Evolutionary conservation across 2,113 vertebrate species (phyloP).

Genomic region (Ranitomeya variabilis): DNA sequence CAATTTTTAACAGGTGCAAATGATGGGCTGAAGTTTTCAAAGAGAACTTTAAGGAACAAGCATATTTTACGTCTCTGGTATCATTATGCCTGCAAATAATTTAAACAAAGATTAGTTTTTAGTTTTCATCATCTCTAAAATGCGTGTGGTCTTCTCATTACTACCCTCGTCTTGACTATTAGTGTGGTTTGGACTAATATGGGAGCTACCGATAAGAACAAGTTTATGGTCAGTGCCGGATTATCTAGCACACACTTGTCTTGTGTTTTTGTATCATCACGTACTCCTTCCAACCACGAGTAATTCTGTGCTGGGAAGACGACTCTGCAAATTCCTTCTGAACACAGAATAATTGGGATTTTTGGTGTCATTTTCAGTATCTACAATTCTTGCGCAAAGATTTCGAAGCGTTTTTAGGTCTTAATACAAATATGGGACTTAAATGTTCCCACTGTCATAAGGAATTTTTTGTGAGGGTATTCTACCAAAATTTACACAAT

Average conservation of each 20-base stretch:
- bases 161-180: background rate
- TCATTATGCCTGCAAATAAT: background rate
- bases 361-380: slow-evolving; percentile 1
- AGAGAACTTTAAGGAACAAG: background rate
- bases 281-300: background rate
- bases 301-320: background rate
- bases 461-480: too few relatives aligned
- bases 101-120: background rate
- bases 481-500: too few relatives aligned
- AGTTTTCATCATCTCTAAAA: background rate
- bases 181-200: background rate
- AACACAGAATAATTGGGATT: background rate
- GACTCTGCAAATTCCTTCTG: background rate
- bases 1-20: background rate
- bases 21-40: background rate
- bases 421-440: background rate
- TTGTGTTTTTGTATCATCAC: background rate
- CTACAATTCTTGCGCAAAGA: background rate
- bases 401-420: background rate
- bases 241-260: background rate
- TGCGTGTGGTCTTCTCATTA: background rate
- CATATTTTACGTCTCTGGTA: background rate
- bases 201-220: background rate
- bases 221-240: background rate
- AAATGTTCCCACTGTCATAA: too few relatives aligned